Conservation (phyloP, 2,113 vertebrate genomes). For the Eulemur macaco region DNA sequence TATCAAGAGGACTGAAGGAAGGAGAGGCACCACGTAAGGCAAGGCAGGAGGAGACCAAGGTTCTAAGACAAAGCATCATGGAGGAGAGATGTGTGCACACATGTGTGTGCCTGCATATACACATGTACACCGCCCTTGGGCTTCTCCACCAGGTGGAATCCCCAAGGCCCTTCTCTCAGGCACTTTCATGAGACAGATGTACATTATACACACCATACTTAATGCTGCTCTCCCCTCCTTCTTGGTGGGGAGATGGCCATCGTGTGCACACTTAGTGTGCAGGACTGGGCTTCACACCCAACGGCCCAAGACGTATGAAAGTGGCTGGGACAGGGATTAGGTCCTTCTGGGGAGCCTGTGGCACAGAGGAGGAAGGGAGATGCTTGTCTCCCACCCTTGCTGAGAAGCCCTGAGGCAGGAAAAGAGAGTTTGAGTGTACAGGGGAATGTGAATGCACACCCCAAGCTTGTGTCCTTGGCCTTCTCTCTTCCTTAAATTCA, state of each 20-base stretch:
- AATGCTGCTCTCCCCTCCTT: not conserved
- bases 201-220: not conserved
- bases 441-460: not conserved
- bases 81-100: not conserved
- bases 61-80: not conserved
- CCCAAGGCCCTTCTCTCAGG: not conserved
- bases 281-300: not conserved
- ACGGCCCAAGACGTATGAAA: not conserved
- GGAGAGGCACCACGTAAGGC: not conserved
- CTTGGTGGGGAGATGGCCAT: not conserved
- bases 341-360: no score
- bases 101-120: fast-evolving
- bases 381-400: not conserved
- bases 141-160: not conserved
- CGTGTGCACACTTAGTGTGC: not conserved
- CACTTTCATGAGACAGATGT: not conserved
- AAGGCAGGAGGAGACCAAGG: not conserved
- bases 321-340: not conserved
- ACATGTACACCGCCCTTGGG: not conserved
- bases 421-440: not conserved
- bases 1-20: not conserved
- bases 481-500: not conserved
- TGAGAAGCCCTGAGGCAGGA: not conserved
- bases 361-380: not conserved
- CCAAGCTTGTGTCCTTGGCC: not conserved